A percentile compares a stretch with the other conserved stretches of the same genome.
Conservation (phyloP, 2,888 invertebrate genomes). For the Trisateles emortualis region DNA sequence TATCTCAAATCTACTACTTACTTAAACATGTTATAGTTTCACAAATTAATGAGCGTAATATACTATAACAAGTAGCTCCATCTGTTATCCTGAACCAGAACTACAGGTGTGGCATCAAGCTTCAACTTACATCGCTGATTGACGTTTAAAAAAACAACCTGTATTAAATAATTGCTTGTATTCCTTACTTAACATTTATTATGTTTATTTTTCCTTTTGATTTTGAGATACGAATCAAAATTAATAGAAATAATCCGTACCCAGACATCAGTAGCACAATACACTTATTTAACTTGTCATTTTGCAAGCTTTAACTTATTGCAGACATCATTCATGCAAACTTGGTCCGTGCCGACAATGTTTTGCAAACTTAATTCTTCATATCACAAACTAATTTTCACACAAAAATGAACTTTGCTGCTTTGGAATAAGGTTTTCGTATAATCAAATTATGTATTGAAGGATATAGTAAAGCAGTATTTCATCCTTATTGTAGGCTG, state of each 20-base stretch:
- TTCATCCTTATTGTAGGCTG: conserved; percentile 66
- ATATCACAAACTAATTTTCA: conserved; percentile 11
- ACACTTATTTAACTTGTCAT: conserved; percentile 66
- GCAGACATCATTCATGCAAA: conserved; percentile 65
- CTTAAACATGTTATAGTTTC: conserved; percentile 1
- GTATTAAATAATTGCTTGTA: not conserved
- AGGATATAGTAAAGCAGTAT: conserved; percentile 47
- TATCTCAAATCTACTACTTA: not conserved
- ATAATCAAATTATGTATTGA: not conserved
- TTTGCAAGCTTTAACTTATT: conserved; percentile 68
- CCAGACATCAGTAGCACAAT: conserved; percentile 65
- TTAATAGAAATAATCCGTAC: conserved; percentile 43
- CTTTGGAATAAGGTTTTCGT: conserved; percentile 11
- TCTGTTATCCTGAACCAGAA: not conserved
- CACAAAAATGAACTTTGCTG: conserved; percentile 30
- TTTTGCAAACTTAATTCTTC: conserved; percentile 27
- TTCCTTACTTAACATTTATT: conserved; percentile 17
- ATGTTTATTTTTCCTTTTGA: conserved; percentile 27
- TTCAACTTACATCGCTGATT: conserved; percentile 1
- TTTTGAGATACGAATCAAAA: conserved; percentile 39
- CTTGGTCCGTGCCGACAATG: conserved; percentile 53
- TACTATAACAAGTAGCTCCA: not conserved
- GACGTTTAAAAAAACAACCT: not conserved
- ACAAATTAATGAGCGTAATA: not conserved
- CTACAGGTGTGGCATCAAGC: not conserved